phyloP scores from a whole-genome alignment of 92 coral and sea anemone genomes.

The Blastomussa wellsi region DNA sequence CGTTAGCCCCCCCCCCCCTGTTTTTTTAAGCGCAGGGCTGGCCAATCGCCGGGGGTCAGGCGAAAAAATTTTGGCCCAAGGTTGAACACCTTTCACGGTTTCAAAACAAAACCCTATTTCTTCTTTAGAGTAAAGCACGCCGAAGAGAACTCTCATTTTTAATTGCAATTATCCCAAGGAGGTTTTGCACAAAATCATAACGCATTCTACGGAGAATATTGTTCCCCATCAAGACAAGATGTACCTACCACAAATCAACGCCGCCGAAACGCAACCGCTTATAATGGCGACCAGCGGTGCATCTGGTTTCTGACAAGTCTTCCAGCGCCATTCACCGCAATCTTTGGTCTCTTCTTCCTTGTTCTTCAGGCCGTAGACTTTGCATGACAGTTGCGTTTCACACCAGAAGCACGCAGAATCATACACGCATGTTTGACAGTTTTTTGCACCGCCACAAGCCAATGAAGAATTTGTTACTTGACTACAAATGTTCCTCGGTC shows the following conservation, averaged over 20 bases:
- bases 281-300: not conserved
- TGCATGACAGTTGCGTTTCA: constrained; percentile 20
- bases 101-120: too few relatives aligned
- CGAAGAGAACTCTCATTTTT: too few relatives aligned
- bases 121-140: too few relatives aligned
- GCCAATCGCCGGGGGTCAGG: too few relatives aligned
- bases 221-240: not conserved
- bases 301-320: constrained; percentile 19
- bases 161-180: too few relatives aligned
- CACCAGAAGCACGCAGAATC: constrained; percentile 59
- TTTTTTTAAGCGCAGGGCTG: too few relatives aligned
- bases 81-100: too few relatives aligned
- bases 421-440: constrained; percentile 45
- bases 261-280: constrained; percentile 15
- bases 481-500: not conserved
- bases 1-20: too few relatives aligned
- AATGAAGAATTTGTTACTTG: not conserved
- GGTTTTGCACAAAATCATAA: too few relatives aligned
- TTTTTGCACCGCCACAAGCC: not conserved
- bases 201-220: too few relatives aligned
- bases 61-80: too few relatives aligned
- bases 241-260: constrained; percentile 31
- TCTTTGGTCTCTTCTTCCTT: not conserved
- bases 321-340: constrained; percentile 32
- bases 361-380: constrained; percentile 15